Evolutionary conservation across 2,888 invertebrate genomes (phyloP).

Genomic region (Geotrupes spiniger): DNA sequence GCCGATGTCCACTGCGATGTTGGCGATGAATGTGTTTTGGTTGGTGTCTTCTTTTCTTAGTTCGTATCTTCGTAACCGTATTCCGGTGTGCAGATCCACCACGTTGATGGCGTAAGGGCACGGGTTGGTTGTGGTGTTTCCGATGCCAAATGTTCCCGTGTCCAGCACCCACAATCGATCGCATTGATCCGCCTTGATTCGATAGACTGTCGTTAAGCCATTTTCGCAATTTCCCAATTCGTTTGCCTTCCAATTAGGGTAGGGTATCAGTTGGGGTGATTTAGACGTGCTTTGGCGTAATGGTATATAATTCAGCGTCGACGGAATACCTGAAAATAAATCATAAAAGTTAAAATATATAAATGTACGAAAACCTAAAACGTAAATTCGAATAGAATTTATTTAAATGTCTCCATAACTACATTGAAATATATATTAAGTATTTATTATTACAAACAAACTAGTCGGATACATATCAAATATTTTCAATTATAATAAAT

Average conservation of each 20-base stretch:
- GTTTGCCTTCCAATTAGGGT: slow-evolving; percentile 74
- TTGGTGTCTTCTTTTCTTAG: slow-evolving; percentile 72
- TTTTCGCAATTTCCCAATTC: slow-evolving; percentile 71
- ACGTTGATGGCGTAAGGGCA: slow-evolving; percentile 79
- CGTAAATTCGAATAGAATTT: too few species aligned
- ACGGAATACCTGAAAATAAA: slow-evolving; percentile 65
- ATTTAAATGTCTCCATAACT: too few species aligned
- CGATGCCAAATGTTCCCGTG: slow-evolving; percentile 79
- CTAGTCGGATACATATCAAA: too few species aligned
- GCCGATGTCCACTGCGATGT: slow-evolving; percentile 78
- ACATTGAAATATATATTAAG: too few species aligned
- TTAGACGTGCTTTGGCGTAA: slow-evolving; percentile 61
- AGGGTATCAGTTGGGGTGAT: slow-evolving; percentile 75
- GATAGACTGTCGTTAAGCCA: slow-evolving; percentile 75
- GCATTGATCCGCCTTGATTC: slow-evolving; percentile 75
- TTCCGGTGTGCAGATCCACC: slow-evolving; percentile 72
- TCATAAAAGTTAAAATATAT: too few species aligned
- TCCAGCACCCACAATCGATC: slow-evolving; percentile 81
- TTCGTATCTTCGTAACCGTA: slow-evolving; percentile 63
- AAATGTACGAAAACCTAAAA: too few species aligned
- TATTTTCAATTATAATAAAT: too few species aligned
- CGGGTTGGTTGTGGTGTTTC: slow-evolving; percentile 68
- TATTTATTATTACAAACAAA: too few species aligned
- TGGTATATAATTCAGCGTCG: slow-evolving; percentile 77
- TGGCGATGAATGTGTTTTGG: slow-evolving; percentile 78